Percentiles rank a stretch among this genome's conserved stretches.
Evolutionary conservation across 2,113 vertebrate genomes (phyloP).

Genomic region (Mus pahari): DNA sequence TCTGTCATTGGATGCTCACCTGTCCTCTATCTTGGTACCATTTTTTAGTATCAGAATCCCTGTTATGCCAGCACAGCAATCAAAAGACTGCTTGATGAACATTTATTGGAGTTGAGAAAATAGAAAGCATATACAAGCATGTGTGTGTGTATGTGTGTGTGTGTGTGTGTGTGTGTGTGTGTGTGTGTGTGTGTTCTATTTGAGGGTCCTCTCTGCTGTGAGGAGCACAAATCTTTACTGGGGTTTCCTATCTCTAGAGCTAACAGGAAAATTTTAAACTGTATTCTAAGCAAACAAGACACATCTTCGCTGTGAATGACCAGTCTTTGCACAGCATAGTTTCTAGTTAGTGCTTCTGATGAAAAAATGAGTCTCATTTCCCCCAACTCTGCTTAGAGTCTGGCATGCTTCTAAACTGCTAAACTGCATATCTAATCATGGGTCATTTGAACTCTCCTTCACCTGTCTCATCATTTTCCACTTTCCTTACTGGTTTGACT

Average conservation of each 20-base stretch:
- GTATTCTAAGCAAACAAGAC: neutral
- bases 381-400: neutral
- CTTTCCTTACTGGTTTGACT: neutral
- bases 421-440: neutral
- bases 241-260: neutral
- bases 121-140: neutral
- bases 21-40: neutral
- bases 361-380: neutral
- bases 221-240: too few species aligned
- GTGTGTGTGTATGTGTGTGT: neutral
- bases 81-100: neutral
- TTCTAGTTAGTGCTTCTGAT: neutral
- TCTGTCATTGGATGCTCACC: neutral
- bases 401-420: neutral
- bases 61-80: neutral
- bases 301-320: neutral
- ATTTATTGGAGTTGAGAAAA: neutral
- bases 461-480: neutral
- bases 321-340: neutral
- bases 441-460: neutral
- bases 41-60: neutral
- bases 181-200: neutral
- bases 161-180: neutral
- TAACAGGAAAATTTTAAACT: neutral
- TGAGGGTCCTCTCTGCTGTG: neutral